These are phyloP conservation scores for Synaphobranchus kaupii DNA, from an alignment of 2,797 vertebrate species.

Conservation along the genomic window DNA sequence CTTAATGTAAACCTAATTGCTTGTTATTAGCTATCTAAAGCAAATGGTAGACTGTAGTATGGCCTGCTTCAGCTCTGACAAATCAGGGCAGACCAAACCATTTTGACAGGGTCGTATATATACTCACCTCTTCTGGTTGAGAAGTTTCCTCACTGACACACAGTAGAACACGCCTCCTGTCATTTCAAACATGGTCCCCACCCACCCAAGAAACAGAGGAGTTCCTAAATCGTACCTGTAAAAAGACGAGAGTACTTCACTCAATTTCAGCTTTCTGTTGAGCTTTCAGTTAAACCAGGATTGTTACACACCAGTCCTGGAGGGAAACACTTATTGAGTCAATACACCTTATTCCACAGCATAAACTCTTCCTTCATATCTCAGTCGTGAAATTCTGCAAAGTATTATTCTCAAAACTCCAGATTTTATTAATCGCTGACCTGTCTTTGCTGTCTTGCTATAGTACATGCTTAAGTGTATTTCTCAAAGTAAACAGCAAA, in stretches of 20 bases:
- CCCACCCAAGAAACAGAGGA: constrained; percentile 93
- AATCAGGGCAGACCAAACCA: not conserved
- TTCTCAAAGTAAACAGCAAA: not conserved
- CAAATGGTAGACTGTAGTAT: not conserved
- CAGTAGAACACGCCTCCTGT: constrained; percentile 88
- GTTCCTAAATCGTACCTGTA: constrained; percentile 90
- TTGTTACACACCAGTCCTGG: too few species aligned
- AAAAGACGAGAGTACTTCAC: constrained; percentile 18
- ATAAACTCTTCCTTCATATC: not conserved
- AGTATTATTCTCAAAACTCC: too few species aligned
- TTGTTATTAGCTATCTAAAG: not conserved
- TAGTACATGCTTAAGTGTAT: not conserved
- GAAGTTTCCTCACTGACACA: constrained; percentile 69
- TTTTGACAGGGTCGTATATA: not conserved
- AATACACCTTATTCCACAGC: too few species aligned
- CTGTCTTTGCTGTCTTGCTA: too few species aligned
- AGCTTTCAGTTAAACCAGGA: not conserved
- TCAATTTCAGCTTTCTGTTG: not conserved
- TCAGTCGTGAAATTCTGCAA: not conserved
- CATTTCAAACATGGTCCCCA: constrained; percentile 84
- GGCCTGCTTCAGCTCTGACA: not conserved
- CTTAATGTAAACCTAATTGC: not conserved
- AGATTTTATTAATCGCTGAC: not conserved
- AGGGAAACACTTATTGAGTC: too few species aligned
- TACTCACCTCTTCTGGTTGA: constrained; percentile 63